phyloP scores from a whole-genome alignment of 2,888 invertebrate species.

The Harmothoe impar region DNA sequence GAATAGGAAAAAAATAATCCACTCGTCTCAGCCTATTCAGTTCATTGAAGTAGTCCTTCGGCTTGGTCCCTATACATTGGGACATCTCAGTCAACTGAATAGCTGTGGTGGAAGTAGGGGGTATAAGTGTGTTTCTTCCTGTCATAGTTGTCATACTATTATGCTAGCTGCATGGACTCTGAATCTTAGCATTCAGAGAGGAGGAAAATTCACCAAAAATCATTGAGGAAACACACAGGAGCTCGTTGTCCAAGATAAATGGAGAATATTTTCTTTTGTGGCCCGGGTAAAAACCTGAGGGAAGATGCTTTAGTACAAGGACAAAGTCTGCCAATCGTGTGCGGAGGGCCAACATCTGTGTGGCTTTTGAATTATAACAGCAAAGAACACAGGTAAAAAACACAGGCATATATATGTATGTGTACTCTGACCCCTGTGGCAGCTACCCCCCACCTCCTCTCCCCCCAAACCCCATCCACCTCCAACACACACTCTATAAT shows the following conservation, averaged over 20 bases:
- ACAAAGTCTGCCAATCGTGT: neutral
- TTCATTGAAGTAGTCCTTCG: neutral
- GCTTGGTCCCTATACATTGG: neutral
- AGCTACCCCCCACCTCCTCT: neutral
- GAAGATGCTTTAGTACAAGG: neutral
- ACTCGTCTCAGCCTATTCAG: neutral
- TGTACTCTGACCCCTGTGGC: neutral
- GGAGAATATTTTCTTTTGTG: neutral
- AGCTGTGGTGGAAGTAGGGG: neutral
- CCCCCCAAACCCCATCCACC: neutral
- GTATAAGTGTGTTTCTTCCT: neutral
- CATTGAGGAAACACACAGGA: neutral
- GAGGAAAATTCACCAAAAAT: neutral
- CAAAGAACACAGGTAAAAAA: neutral
- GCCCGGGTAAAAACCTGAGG: too few species aligned
- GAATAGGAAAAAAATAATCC: conserved; percentile 1
- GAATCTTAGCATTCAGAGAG: neutral
- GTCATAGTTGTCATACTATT: neutral
- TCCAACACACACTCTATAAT: too few species aligned
- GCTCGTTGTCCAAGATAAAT: conserved; percentile 2
- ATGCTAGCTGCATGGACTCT: neutral
- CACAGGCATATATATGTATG: too few species aligned
- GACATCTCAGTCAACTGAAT: neutral
- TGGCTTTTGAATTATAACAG: conserved; percentile 3
- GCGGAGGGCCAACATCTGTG: neutral